phyloP scores from a whole-genome alignment of 2,888 invertebrate species.

The Sinohyriopsis cumingii region DNA sequence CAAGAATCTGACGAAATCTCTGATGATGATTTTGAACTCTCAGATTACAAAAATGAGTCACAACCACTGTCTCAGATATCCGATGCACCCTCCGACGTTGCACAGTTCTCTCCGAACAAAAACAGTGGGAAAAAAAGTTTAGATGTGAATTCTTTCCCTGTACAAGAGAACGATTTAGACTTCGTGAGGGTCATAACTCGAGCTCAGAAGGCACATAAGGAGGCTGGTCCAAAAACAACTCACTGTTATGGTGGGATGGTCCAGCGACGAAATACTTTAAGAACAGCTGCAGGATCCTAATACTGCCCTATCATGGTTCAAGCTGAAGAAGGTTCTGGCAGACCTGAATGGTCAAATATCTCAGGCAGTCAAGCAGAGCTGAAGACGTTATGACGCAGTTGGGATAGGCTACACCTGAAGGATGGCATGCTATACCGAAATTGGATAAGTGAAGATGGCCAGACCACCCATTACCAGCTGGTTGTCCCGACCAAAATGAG shows the following conservation, averaged over 20 bases:
- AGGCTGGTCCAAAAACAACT: background rate
- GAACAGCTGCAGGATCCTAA: background rate
- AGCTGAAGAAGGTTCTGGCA: background rate
- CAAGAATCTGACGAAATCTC: background rate
- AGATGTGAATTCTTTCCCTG: too few species aligned
- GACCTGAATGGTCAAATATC: background rate
- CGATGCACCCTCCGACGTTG: too few species aligned
- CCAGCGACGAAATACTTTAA: background rate
- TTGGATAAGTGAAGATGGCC: background rate
- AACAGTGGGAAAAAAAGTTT: too few species aligned
- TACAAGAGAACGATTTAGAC: too few species aligned
- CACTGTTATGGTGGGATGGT: background rate
- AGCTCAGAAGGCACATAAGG: background rate
- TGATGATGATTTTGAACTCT: background rate
- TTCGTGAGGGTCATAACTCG: too few species aligned
- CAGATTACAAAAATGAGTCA: background rate
- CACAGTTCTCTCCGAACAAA: too few species aligned
- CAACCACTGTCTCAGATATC: too few species aligned
- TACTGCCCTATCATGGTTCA: background rate
- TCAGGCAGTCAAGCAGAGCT: background rate
- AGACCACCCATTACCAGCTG: background rate
- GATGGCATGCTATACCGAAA: background rate
- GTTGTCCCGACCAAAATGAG: conserved; percentile 3
- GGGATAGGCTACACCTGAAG: background rate
- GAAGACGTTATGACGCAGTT: background rate